These are phyloP conservation scores for Accipiter virgatus DNA, from an alignment of 2,113 vertebrate genomes.

Conservation along the genomic window DNA sequence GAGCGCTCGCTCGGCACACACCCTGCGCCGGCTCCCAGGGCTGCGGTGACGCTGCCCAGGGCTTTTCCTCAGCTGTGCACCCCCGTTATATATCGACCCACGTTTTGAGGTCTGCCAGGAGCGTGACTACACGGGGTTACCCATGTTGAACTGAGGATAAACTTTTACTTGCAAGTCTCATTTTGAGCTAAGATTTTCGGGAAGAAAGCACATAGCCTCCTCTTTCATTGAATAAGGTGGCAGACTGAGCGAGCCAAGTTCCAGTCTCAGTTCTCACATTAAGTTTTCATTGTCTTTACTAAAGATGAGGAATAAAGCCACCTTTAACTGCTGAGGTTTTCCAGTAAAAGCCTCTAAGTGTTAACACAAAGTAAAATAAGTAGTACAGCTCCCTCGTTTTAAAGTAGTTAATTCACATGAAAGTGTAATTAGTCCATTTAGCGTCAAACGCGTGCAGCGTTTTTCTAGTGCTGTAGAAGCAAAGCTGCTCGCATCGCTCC, in stretches of 20 bases:
- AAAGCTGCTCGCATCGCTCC: fast-evolving
- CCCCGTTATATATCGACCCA: fast-evolving
- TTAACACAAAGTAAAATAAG: fast-evolving
- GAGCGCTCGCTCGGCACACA: fast-evolving
- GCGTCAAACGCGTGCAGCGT: fast-evolving
- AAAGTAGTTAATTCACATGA: fast-evolving
- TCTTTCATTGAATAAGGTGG: fast-evolving
- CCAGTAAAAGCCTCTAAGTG: background rate
- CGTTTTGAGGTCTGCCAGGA: fast-evolving
- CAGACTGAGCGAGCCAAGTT: fast-evolving
- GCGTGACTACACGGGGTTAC: fast-evolving
- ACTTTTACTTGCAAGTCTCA: fast-evolving
- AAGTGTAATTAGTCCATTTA: fast-evolving
- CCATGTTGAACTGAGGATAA: fast-evolving
- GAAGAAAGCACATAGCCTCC: fast-evolving
- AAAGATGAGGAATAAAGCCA: background rate
- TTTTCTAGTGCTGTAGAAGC: background rate
- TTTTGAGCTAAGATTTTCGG: fast-evolving
- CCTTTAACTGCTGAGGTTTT: background rate
- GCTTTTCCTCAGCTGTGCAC: background rate
- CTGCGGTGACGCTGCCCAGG: background rate
- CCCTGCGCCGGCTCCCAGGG: background rate
- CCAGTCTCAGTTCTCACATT: background rate
- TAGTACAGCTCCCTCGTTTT: background rate
- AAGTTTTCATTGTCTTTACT: background rate